Evolutionary conservation across 2,888 invertebrate species (phyloP), one percentile per base, ranked within the genome.

Genomic region (Himalopsyche japonica): DNA sequence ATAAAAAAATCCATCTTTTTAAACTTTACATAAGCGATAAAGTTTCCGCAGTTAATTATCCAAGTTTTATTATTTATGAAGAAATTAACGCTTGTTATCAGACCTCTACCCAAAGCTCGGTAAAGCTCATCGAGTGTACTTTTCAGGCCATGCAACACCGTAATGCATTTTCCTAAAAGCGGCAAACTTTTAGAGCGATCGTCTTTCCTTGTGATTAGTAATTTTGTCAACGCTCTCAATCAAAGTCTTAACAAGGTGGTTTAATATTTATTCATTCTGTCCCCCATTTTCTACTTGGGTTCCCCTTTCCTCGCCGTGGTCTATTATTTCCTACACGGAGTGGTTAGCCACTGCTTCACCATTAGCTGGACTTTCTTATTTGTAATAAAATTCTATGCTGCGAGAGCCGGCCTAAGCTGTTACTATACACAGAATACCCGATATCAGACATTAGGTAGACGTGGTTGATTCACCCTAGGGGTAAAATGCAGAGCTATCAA

Each of bases 291-390:
- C 30, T 76, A 49, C 30, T 32, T n/a, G n/a, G 43, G 18, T 76
- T 80, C 20, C n/a, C 37, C 5, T 24, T 79, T 20, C 84, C 64
- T 79, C 79, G n/a, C 81, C 64, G 79, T 81, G 70, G 34, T 76
- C 76, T 30, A 76, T 32, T 80, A 70, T 37, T 37, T 20, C 57
- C 20, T 57, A 20, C 7, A 57, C 57, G 15, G 20, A 57, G 24
- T 20, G 57, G 57, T 57, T 57, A 70, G 49, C 24, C 80, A 81
- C 81, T 48, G 37, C 57, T 80, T 48, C 32, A 7, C 43, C 82
- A 80, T 85, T 81, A 84, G 48, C 48, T 79, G 85, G 84, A 82
- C 83, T 82, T 77, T 84, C 81, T 82, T 85, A 78, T 85, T 84
- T 76, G 80, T 82, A 81, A 86, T 86, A 83, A 83, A 80, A 85